phyloP scores from a whole-genome alignment of 2,113 vertebrate species.

The Equus quagga region DNA sequence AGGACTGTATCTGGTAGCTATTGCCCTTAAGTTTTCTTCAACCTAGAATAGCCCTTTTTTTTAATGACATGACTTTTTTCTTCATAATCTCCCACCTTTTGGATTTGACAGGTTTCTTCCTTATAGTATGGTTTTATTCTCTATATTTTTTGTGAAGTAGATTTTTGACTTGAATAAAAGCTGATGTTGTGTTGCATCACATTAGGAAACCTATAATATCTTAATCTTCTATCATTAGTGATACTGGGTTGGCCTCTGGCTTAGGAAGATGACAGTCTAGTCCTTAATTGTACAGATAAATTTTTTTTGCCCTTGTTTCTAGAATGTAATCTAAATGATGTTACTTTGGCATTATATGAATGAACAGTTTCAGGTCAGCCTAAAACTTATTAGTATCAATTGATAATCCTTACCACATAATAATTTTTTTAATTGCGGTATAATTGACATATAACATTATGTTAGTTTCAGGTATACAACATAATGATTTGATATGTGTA shows the following conservation, averaged over 20 bases:
- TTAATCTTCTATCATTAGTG: background rate
- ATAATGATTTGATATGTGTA: background rate
- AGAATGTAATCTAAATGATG: slow-evolving; percentile 43
- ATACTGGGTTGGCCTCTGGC: background rate
- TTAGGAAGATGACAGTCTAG: background rate
- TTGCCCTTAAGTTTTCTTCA: background rate
- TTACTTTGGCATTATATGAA: slow-evolving; percentile 25
- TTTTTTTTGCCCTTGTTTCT: background rate
- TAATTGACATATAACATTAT: background rate
- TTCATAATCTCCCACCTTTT: background rate
- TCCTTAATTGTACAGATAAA: background rate
- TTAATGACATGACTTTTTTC: background rate
- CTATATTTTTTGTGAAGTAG: slow-evolving; percentile 49
- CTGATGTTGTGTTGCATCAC: background rate
- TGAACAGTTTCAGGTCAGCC: background rate
- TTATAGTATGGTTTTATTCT: slow-evolving; percentile 12
- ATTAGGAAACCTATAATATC: background rate
- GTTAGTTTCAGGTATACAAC: background rate
- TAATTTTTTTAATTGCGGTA: background rate
- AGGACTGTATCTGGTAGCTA: background rate
- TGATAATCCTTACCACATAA: background rate
- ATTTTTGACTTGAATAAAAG: slow-evolving; percentile 44
- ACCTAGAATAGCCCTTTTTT: background rate
- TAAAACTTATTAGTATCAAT: background rate
- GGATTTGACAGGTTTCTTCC: background rate